phyloP scores from a whole-genome alignment of 2,797 vertebrate genomes.

The Esox masquinongy region DNA sequence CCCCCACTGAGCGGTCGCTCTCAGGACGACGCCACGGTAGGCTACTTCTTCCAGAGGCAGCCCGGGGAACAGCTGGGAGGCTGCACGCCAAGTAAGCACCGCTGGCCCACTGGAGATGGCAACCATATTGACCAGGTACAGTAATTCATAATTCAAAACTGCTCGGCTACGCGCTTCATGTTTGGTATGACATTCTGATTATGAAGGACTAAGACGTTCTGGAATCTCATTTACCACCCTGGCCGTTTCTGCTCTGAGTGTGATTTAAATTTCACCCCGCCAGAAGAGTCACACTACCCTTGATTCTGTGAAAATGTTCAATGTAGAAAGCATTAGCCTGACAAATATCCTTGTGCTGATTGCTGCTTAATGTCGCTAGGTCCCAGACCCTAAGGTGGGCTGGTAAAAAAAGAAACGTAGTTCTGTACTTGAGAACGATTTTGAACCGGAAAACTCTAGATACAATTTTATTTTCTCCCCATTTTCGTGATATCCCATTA shows the following conservation, averaged over 20 bases:
- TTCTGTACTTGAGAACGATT: no score
- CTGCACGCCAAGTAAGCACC: conserved; percentile 69
- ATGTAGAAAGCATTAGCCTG: neutral
- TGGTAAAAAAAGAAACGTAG: no score
- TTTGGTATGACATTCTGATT: neutral
- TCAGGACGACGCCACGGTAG: conserved; percentile 74
- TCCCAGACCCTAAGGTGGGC: no score
- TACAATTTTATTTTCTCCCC: no score
- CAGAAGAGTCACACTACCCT: neutral
- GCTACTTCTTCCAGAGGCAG: conserved; percentile 80
- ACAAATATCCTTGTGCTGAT: neutral
- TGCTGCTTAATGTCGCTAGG: neutral
- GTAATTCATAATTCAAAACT: neutral
- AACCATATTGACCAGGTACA: conserved; percentile 65
- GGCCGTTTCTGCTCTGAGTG: neutral
- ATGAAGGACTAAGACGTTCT: neutral
- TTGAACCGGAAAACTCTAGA: no score
- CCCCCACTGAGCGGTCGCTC: conserved; percentile 72
- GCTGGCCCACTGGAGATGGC: conserved; percentile 74
- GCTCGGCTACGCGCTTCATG: neutral
- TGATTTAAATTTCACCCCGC: neutral
- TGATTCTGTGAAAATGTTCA: neutral
- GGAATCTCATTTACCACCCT: neutral
- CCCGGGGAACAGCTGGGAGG: conserved; percentile 73
- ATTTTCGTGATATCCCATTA: no score